phyloP scores from a whole-genome alignment of 2,797 vertebrate species.

The Thamnophis elegans region DNA sequence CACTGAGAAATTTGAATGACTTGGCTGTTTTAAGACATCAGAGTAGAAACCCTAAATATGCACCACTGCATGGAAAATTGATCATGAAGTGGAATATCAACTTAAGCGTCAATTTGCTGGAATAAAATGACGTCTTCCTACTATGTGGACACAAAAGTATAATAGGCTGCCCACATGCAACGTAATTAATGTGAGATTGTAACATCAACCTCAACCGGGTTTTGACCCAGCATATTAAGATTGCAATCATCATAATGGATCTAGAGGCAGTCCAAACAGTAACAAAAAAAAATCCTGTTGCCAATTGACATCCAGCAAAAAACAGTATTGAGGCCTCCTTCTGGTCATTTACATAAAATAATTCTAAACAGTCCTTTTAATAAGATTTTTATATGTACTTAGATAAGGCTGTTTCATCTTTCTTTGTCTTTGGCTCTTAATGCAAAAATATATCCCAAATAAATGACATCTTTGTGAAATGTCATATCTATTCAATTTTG shows the following conservation, averaged over 20 bases:
- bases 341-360: conserved; percentile 35
- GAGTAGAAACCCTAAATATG: conserved; percentile 12
- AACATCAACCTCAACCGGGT: conserved; percentile 46
- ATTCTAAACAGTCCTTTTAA: neutral
- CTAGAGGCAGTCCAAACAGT: conserved; percentile 55
- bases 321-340: conserved; percentile 42
- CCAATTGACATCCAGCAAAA: conserved; percentile 54
- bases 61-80: conserved; percentile 12
- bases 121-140: conserved; percentile 62
- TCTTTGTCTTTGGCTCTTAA: neutral
- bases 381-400: too few relatives aligned
- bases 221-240: conserved; percentile 63
- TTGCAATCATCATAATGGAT: conserved; percentile 56
- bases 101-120: conserved; percentile 46
- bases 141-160: conserved; percentile 33
- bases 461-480: neutral
- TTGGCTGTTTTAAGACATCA: conserved; percentile 36
- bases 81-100: conserved; percentile 34
- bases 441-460: neutral
- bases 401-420: neutral
- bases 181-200: conserved; percentile 60
- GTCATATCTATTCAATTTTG: neutral
- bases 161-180: conserved; percentile 40
- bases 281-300: conserved; percentile 53
- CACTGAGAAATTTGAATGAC: conserved; percentile 37